Base-by-base conservation (phyloP, 2,797 vertebrate genomes). In the Myotis vivesi region DNA sequence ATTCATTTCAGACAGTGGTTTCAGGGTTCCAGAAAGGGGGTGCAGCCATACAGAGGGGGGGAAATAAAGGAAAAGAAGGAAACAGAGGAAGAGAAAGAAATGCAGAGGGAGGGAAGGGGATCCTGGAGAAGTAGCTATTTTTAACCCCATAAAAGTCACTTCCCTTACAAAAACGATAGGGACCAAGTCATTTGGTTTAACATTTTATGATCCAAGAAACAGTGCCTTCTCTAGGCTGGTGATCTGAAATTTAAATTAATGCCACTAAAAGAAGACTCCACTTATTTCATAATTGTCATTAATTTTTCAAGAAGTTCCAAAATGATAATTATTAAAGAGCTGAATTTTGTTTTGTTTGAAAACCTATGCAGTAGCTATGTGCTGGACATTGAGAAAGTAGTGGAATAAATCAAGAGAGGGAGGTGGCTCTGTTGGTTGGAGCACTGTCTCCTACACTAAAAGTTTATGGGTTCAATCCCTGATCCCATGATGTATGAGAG, bases 231-330 rank as follows among this genome's bases (percentile, higher is more conserved):
- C 53, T 87, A 20, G 2, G 3, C 3, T 25, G 25, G 20, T 8
- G 4, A 92, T 75, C 36, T 20, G 71, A 51, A 73, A 33, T 53
- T 13, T 89, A 25, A 79, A 51, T 72, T n/a, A 82, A 51, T 82
- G 44, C 33, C 46, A 80, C 51, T 64, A 59, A 46, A 91, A 53
- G 59, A 51, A 38, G 22, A 13, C 4, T 71, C 19, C 64, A 33
- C 22, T 25, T 79, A 55, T 69, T 77, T 33, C 22, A 23, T 55
- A 55, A 88, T 19, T 57, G n/a, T 36, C 38, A 82, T 5, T 13
- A 36, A 93, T 41, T 59, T 49, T 28, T 66, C 11, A 33, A 7
- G 51, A 51, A 49, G 10, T 57, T 36, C 49, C 9, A 44, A 25
- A 59, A 23, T 57, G 41, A 22, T 46, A 91, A 75, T 57, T n/a